phyloP scores from a whole-genome alignment of 2,797 vertebrate genomes.

The Knipowitschia caucasica region DNA sequence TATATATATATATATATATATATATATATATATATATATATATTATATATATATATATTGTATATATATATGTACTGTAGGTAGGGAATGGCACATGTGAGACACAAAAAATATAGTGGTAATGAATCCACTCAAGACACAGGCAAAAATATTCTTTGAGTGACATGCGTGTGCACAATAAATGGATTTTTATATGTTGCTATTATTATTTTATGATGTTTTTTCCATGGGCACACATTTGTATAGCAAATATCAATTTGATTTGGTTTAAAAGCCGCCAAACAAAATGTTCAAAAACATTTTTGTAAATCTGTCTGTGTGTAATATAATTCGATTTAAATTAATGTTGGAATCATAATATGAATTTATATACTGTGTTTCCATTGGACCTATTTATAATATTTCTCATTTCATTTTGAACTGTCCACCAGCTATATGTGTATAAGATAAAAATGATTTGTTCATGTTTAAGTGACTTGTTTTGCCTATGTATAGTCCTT shows the following conservation, averaged over 20 bases:
- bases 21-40: too few relatives aligned
- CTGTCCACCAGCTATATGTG: slow-evolving; percentile 63
- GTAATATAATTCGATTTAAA: slow-evolving; percentile 59
- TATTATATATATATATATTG: too few relatives aligned
- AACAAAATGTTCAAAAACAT: slow-evolving; percentile 29
- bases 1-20: too few relatives aligned
- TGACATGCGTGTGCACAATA: slow-evolving; percentile 11
- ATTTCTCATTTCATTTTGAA: slow-evolving; percentile 72
- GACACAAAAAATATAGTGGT: slow-evolving; percentile 9
- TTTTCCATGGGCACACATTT: neutral
- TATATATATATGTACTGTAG: slow-evolving; percentile 39
- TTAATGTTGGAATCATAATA: slow-evolving; percentile 57
- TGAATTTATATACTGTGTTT: slow-evolving; percentile 65
- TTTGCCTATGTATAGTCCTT: slow-evolving; percentile 59
- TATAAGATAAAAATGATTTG: slow-evolving; percentile 55
- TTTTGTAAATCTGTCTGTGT: slow-evolving; percentile 44
- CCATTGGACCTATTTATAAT: slow-evolving; percentile 70
- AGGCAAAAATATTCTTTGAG: slow-evolving; percentile 26
- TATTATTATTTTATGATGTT: slow-evolving; percentile 10
- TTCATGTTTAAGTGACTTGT: slow-evolving; percentile 49
- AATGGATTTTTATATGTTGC: slow-evolving; percentile 19
- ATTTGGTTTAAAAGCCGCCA: slow-evolving; percentile 15
- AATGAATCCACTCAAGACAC: slow-evolving; percentile 12
- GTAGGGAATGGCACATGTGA: slow-evolving; percentile 45
- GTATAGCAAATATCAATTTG: slow-evolving; percentile 3